Base-by-base conservation (phyloP, 2,888 invertebrate genomes). In the Seira ritae region DNA sequence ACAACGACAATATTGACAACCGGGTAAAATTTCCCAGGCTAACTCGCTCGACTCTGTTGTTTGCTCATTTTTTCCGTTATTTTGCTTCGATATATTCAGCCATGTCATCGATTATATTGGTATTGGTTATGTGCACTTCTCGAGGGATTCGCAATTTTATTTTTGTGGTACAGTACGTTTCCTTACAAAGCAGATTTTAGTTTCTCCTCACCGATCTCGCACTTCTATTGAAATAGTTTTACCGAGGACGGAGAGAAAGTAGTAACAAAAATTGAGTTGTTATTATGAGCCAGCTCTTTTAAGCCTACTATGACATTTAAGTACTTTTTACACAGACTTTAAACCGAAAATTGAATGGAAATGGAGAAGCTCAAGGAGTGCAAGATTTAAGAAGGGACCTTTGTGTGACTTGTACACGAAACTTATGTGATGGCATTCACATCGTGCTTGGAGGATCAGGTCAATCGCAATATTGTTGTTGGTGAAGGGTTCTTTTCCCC, bases 171-270 rank as follows among this genome's bases (percentile, higher is more conserved):
- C 10, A 15, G 24, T 10, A 20, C 37, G 65, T 74, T 74, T 66
- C 65, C 73, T 80, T 60, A n/a, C 79, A 68, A 31, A 24, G 12
- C 12, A 24, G n/a, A 70, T 15, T 46, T 2, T 20, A 22, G 46
- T 71, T 72, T 50, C 72, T 15, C 55, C 37, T 55, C 66, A 65
- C 55, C 67, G 72, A 67, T 67, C 65, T 66, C 42, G n/a, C 15
- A 22, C 55, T 72, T 55, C 55, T 12, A 42, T 12, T 8, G 12
- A 8, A 42, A 42, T 42, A 42, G 4, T 42, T 42, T 42, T 42
- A n/a, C n/a, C n/a, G 42, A 42, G 42, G 42, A 42, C n/a, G n/a
- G n/a, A n/a, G n/a, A n/a, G n/a, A n/a, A n/a, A n/a, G n/a, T n/a
- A n/a, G n/a, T n/a, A n/a, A 42, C 42, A 42, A n/a, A n/a, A n/a